Evolutionary conservation across 2,888 invertebrate species (phyloP).

Genomic region (Stenodera caucasica): DNA sequence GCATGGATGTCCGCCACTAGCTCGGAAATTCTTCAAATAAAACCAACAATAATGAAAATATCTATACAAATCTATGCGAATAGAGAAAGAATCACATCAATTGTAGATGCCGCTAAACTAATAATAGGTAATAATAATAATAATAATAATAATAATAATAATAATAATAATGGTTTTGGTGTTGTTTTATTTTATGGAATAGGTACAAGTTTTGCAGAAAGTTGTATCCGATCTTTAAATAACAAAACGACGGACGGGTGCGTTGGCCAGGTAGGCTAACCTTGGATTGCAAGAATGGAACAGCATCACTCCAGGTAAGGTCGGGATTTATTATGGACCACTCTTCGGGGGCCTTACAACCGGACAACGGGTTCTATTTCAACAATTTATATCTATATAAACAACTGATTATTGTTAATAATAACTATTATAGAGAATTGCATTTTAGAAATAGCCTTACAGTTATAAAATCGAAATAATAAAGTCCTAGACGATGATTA

Average conservation of each 20-base stretch:
- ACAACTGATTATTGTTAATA: constrained; percentile 3
- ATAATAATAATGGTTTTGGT: not conserved
- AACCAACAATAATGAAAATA: not conserved
- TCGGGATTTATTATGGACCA: constrained; percentile 47
- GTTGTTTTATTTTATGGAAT: constrained; percentile 20
- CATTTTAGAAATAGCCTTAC: not conserved
- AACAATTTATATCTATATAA: constrained; percentile 21
- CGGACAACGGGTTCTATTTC: constrained; percentile 26
- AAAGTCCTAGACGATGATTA: too few relatives aligned
- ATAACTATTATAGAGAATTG: not conserved
- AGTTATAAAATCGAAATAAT: not conserved
- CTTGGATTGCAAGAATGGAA: constrained; percentile 51
- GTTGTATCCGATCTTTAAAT: constrained; percentile 44
- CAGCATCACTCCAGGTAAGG: constrained; percentile 46
- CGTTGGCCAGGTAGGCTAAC: constrained; percentile 51
- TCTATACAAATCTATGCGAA: not conserved
- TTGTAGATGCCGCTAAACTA: constrained; percentile 22
- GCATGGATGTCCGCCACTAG: constrained; percentile 24
- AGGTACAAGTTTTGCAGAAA: constrained; percentile 38
- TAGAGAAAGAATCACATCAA: not conserved
- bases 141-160: constrained; percentile 18
- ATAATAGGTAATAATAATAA: too few relatives aligned
- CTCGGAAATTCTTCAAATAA: constrained; percentile 3
- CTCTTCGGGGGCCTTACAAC: constrained; percentile 32
- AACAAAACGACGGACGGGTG: constrained; percentile 43